Conservation (phyloP, 64 coral and sea anemone species). For the Catalaphyllia jardinei region DNA sequence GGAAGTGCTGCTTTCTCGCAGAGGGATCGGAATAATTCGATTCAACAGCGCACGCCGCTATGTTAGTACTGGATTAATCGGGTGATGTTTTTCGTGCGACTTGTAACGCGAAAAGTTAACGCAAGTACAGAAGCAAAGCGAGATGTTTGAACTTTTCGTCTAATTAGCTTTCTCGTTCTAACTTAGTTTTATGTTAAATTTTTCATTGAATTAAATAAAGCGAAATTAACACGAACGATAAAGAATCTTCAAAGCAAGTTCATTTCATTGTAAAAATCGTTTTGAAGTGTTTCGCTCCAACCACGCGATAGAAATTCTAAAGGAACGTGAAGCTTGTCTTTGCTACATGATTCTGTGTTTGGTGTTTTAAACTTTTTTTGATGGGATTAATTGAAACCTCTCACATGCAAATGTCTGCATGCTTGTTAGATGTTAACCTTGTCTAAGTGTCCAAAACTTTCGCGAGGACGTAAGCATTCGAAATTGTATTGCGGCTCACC, state of each 20-base stretch:
- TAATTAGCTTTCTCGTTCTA: neutral
- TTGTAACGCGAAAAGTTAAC: neutral
- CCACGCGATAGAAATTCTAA: neutral
- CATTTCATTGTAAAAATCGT: too few species aligned
- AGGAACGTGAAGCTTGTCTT: neutral
- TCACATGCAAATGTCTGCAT: neutral
- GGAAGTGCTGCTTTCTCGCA: neutral
- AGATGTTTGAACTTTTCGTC: neutral
- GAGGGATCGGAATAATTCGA: neutral
- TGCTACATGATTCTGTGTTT: neutral
- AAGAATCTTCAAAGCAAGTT: too few species aligned
- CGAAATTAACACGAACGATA: too few species aligned
- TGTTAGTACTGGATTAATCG: neutral
- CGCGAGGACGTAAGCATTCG: neutral
- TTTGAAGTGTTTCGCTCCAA: too few species aligned
- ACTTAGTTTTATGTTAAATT: conserved; percentile 1
- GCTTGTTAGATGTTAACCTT: neutral
- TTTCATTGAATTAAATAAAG: neutral
- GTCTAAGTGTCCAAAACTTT: too few species aligned
- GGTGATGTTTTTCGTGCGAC: neutral
- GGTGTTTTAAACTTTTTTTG: neutral
- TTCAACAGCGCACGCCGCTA: neutral
- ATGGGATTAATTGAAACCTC: conserved; percentile 21
- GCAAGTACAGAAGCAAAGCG: neutral
- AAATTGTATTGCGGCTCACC: too few species aligned